Evolutionary conservation across 2,797 vertebrate genomes (phyloP), one percentile per base, ranked within the genome.

Genomic region (Malacoctenus gilli): DNA sequence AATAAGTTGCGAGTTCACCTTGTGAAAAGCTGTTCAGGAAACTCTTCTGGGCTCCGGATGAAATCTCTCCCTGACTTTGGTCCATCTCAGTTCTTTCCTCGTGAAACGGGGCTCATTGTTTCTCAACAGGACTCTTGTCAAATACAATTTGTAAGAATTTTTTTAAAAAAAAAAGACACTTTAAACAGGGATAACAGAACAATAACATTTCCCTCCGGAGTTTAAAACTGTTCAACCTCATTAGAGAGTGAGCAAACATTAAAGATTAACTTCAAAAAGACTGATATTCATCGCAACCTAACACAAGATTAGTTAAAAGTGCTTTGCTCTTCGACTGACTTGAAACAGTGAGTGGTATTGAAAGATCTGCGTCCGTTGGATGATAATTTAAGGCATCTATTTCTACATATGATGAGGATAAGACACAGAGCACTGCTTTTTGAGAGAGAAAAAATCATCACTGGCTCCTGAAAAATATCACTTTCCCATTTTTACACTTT

Each of bases 31-130:
- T 59, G 43, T 41, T 67, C 46, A 46, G 36, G 43, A 70, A 50
- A 19, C 37, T 22, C 44, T 50, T 22, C 37, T 40, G 34, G 40
- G 34, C 3, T 51, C 54, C 42, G 42, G 47, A 57, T 79, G 25
- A 56, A 89, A 88, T 89, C 89, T 91, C 89, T 69, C 71, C 87
- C 92, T 92, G 89, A 92, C 91, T 97, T 97, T 98, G 96, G 95
- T 98, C 96, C 95, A 63, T 93, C 87, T 90, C 83, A 84, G 56
- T 65, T 71, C 38, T 37, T 51, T 65, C 59, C 66, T 80, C 39
- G 44, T 34, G 55, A 54, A 74, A 77, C 81, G 52, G 65, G 84
- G 68, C 62, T 80, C 59, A 54, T 72, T 73, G 66, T 39, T 5
- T 39, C 18, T 30, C 41, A 62, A 88, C 57, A 78, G 48, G 50